Evolutionary conservation across 1,140 invertebrate species (phyloP), one percentile per base, ranked within the genome.

Genomic region (Zaprionus gabonicus): DNA sequence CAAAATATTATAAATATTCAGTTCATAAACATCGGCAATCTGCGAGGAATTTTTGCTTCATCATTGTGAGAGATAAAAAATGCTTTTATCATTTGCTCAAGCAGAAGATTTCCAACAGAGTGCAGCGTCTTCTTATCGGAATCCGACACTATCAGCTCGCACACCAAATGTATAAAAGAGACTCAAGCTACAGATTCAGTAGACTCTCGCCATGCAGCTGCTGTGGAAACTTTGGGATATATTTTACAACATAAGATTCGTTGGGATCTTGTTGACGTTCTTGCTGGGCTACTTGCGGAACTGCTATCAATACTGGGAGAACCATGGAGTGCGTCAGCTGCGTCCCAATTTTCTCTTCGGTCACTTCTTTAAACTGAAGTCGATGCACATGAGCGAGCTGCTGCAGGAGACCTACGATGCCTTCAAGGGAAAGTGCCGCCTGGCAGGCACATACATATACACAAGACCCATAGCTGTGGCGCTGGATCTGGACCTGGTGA

Each of bases 401-500:
- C 17, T 83, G 9, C 78, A 82, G 20, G 81, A 86, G 44, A 68
- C 69, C 15, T 86, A 86, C 34, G 63, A 72, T 10, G 69, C 73
- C 15, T 86, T 78, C 25, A 86, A 81, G 38, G 76, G 67, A 9
- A 79, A 66, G 20, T 44, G 34, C 23, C 10, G 59, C 55, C 15
- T 88, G 58, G 86, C 94, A 25, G 94, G 94, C 15, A 69, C 92
- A 4, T 94, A 93, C 75, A 79, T 93, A 31, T 91, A 92, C 13
- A 70, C 84, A 25, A 69, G 77, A 9, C 95, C 95, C 0, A 92
- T 92, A 27, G 81, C 95, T 5, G 81, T 95, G 0, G 78, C 95
- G 0, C 82, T 93, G 3, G 94, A 95, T 83, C 93, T 94, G 3
- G 93, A 94, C 7, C 67, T 95, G 3, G 92, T 94, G 0, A 94